Evolutionary conservation across 2,797 vertebrate genomes (phyloP).

Genomic region (Phylloscopus collybita): DNA sequence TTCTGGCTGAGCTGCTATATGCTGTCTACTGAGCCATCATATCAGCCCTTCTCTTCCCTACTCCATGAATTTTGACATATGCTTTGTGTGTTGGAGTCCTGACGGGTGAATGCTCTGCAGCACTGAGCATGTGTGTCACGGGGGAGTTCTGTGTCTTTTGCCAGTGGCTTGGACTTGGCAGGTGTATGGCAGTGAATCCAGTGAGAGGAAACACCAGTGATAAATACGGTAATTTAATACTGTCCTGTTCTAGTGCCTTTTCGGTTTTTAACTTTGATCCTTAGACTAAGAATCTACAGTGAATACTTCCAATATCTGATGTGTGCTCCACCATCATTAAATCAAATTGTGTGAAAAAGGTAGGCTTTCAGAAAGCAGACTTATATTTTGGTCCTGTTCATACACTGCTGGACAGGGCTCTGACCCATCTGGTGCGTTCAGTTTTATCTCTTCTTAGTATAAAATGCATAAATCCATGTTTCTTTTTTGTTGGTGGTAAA

Average conservation of each 20-base stretch:
- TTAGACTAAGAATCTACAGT: background rate
- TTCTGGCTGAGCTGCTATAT: background rate
- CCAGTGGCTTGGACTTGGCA: background rate
- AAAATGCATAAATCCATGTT: background rate
- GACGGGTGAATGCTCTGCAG: background rate
- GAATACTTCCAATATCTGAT: background rate
- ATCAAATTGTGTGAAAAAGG: background rate
- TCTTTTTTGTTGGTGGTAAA: background rate
- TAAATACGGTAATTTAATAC: background rate
- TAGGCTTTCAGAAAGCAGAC: background rate
- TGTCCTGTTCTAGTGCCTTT: background rate
- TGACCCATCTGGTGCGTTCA: background rate
- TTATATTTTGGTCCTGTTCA: background rate
- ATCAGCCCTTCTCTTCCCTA: background rate
- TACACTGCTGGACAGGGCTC: background rate
- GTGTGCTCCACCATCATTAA: background rate
- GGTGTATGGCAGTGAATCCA: background rate
- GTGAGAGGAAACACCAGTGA: accelerated
- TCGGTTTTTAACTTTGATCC: background rate
- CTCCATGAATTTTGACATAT: conserved; percentile 3
- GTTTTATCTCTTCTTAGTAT: background rate
- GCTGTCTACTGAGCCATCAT: background rate
- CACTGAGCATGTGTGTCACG: background rate
- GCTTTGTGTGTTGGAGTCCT: conserved; percentile 29
- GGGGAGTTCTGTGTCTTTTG: background rate